Conservation (phyloP, 2,888 invertebrate genomes). For the Eupithecia exiguata region DNA sequence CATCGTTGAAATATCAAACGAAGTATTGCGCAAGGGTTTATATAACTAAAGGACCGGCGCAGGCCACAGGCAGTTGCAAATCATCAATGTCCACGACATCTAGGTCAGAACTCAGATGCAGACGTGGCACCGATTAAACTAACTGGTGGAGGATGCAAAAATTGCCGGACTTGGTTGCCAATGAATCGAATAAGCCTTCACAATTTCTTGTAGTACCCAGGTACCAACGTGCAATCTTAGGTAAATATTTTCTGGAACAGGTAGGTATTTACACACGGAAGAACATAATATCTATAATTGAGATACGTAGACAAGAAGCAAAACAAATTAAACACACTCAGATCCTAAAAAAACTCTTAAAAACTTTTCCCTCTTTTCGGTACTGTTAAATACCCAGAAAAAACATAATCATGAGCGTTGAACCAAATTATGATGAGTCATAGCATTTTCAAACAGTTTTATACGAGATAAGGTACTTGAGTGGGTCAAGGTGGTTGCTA, state of each 20-base stretch:
- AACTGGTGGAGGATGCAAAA: constrained; percentile 39
- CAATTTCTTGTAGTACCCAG: not conserved
- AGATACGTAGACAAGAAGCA: not conserved
- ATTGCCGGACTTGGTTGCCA: constrained; percentile 24
- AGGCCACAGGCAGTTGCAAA: constrained; percentile 57
- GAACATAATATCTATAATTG: not conserved
- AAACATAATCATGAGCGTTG: constrained; percentile 17
- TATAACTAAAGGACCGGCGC: constrained; percentile 53
- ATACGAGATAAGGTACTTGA: constrained; percentile 17
- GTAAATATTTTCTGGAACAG: not conserved
- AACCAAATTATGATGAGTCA: constrained; percentile 31
- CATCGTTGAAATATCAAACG: constrained; percentile 43
- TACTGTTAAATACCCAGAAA: constrained; percentile 34
- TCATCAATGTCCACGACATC: constrained; percentile 59
- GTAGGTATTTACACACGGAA: not conserved
- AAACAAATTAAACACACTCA: not conserved
- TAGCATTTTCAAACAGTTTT: constrained; percentile 8
- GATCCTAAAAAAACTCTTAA: not conserved
- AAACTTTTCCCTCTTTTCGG: constrained; percentile 25
- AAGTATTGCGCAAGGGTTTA: constrained; percentile 65
- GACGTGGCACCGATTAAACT: constrained; percentile 51
- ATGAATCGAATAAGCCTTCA: not conserved
- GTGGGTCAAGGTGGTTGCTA: constrained; percentile 61
- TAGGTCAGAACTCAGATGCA: constrained; percentile 57
- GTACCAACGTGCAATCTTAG: too few relatives aligned